These are phyloP conservation scores for Yponomeuta sedellus DNA, from an alignment of 2,888 invertebrate species.

Conservation along the genomic window DNA sequence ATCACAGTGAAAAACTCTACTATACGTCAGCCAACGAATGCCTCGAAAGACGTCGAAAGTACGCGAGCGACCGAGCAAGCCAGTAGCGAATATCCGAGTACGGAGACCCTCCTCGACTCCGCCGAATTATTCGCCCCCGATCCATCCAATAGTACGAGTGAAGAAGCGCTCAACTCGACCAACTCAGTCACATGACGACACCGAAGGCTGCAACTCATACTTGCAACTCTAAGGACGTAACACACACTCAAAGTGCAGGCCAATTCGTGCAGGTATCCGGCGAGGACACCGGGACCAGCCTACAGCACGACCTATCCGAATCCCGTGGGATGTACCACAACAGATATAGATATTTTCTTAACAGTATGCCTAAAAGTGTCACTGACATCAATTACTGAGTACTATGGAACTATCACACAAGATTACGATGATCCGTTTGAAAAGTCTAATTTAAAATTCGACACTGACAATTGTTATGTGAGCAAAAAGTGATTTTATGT, in stretches of 20 bases:
- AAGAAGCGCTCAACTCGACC: constrained; percentile 4
- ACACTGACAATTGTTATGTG: too few species aligned
- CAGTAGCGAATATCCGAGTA: constrained; percentile 10
- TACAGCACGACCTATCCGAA: not conserved
- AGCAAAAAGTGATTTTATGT: too few species aligned
- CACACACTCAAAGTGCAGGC: constrained; percentile 11
- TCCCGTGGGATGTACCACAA: not conserved
- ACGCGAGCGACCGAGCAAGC: constrained; percentile 20
- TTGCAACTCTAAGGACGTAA: constrained; percentile 6
- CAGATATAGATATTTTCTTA: too few species aligned
- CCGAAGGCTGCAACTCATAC: not conserved
- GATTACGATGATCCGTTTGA: too few species aligned
- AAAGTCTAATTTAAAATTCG: too few species aligned
- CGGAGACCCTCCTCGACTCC: constrained; percentile 18
- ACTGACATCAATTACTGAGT: too few species aligned
- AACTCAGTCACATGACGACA: constrained; percentile 38
- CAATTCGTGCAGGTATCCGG: constrained; percentile 7
- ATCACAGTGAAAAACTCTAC: constrained; percentile 51
- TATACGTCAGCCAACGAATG: constrained; percentile 8
- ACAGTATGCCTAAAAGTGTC: too few species aligned
- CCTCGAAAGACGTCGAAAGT: not conserved
- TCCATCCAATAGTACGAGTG: constrained; percentile 29
- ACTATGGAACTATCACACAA: too few species aligned
- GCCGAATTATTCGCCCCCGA: constrained; percentile 16
- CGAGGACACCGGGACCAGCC: not conserved